Evolutionary conservation across 1,140 invertebrate species (phyloP).

Genomic region (Penaeus japonicus): DNA sequence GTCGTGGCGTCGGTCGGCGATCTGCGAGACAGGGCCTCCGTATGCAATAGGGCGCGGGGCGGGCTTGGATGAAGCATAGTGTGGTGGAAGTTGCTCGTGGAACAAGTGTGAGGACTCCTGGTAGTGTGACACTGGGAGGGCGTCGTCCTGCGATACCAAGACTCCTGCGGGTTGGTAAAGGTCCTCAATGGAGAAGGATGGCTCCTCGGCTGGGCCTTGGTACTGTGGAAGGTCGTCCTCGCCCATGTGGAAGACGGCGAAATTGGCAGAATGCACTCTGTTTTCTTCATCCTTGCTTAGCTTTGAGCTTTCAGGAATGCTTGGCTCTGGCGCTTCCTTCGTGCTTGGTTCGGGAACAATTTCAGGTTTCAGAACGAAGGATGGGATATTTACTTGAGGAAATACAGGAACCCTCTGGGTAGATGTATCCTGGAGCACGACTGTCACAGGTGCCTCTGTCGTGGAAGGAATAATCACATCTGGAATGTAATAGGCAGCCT

Average conservation of each 20-base stretch:
- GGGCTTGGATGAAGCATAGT: conserved; percentile 1
- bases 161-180: conserved; percentile 11
- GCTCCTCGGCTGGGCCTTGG: neutral
- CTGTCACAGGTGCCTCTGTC: neutral
- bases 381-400: neutral
- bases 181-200: conserved; percentile 8
- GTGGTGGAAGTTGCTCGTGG: conserved; percentile 42
- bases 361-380: neutral
- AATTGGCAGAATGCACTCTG: neutral
- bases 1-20: neutral
- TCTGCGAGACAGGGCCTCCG: neutral
- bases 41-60: conserved; percentile 34
- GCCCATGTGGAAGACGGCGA: conserved; percentile 14
- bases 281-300: neutral
- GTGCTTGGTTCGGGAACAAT: too few relatives aligned
- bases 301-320: neutral
- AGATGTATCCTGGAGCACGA: neutral
- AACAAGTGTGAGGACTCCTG: conserved; percentile 39
- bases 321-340: neutral
- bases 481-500: too few relatives aligned
- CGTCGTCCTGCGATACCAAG: neutral
- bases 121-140: conserved; percentile 21
- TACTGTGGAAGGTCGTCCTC: neutral
- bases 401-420: neutral
- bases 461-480: neutral